A percentile compares a stretch with the other conserved stretches of the same genome.
Conservation (phyloP, 2,797 vertebrate species). For the Ispidina lecontei region DNA sequence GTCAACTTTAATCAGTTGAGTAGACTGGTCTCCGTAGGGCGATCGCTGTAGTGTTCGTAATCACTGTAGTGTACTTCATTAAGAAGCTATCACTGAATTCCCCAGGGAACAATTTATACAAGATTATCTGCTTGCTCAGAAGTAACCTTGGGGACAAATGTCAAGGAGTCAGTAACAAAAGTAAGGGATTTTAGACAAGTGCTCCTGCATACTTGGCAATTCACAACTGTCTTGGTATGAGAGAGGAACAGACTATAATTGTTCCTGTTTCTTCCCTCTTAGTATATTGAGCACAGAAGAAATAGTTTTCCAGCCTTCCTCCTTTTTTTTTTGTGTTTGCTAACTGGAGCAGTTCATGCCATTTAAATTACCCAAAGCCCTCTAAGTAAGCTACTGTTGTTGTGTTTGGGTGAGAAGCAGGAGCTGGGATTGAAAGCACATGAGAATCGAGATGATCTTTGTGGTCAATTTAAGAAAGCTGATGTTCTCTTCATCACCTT, state of each 20-base stretch:
- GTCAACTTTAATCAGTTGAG: not conserved
- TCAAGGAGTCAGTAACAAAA: not conserved
- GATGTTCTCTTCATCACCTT: not conserved
- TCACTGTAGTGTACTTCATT: not conserved
- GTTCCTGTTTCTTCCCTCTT: not conserved
- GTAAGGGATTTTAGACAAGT: not conserved
- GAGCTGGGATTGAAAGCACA: not conserved
- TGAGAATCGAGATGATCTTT: not conserved
- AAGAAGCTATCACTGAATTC: not conserved
- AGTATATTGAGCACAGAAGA: not conserved
- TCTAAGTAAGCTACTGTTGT: not conserved
- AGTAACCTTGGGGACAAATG: not conserved
- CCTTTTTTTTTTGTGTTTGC: conserved; percentile 40
- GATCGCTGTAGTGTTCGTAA: not conserved
- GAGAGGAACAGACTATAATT: not conserved
- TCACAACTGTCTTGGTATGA: not conserved
- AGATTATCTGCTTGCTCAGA: not conserved
- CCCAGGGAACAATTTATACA: not conserved
- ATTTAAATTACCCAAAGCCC: not conserved
- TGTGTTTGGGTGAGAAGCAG: conserved; percentile 16
- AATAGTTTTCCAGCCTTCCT: conserved; percentile 13
- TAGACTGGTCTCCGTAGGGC: not conserved
- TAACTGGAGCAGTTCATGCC: conserved; percentile 49
- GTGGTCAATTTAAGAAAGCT: not conserved
- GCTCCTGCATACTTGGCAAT: not conserved